Evolutionary conservation across 2,888 invertebrate genomes (phyloP).

Genomic region (Neria commutata): DNA sequence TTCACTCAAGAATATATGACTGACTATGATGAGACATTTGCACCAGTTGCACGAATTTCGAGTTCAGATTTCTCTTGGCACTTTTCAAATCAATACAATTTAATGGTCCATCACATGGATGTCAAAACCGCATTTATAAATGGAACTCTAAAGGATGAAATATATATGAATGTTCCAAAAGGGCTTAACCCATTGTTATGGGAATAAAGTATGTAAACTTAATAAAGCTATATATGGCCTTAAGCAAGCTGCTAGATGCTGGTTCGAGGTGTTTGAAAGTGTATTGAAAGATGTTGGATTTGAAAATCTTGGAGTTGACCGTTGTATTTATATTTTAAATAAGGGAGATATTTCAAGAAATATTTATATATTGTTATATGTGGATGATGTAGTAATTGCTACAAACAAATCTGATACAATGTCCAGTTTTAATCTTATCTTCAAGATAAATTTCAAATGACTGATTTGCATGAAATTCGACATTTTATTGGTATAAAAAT

Average conservation of each 20-base stretch:
- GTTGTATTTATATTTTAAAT: slow-evolving; percentile 31
- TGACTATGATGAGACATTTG: slow-evolving; percentile 32
- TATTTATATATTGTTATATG: slow-evolving; percentile 36
- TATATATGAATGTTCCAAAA: slow-evolving; percentile 29
- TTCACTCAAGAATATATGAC: slow-evolving; percentile 27
- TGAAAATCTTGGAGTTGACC: slow-evolving; percentile 26
- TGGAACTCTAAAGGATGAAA: slow-evolving; percentile 28
- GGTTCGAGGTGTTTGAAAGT: slow-evolving; percentile 28
- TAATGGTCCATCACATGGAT: slow-evolving; percentile 33
- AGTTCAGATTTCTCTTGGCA: slow-evolving; percentile 28
- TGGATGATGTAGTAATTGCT: slow-evolving; percentile 37
- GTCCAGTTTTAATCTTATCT: slow-evolving; percentile 30
- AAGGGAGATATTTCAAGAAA: slow-evolving; percentile 33
- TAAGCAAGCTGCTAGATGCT: slow-evolving; percentile 36
- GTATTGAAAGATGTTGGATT: slow-evolving; percentile 30
- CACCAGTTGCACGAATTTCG: slow-evolving; percentile 30
- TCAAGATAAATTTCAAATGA: too few species aligned
- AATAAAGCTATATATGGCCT: slow-evolving; percentile 36
- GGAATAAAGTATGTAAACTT: background rate
- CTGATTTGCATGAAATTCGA: too few species aligned
- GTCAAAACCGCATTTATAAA: slow-evolving; percentile 35
- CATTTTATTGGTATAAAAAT: slow-evolving; percentile 29
- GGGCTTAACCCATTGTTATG: too few species aligned
- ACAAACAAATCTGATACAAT: slow-evolving; percentile 29
- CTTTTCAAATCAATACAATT: slow-evolving; percentile 25